Base-by-base conservation (phyloP, 2,113 vertebrate genomes). In the Sorex fumeus region DNA sequence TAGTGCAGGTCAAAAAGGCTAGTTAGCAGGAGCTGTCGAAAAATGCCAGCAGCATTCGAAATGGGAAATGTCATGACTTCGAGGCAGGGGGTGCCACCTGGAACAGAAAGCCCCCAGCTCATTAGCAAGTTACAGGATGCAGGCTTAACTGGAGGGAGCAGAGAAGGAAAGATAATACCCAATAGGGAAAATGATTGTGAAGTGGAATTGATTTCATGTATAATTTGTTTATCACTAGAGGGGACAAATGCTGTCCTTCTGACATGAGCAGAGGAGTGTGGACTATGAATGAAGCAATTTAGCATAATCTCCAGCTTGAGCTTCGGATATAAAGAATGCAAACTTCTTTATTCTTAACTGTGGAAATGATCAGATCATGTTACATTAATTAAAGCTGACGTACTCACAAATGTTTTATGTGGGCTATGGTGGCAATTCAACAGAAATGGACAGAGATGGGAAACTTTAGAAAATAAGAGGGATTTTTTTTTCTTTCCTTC, bases 201-300 rank as follows among this genome's bases (percentile, higher is more conserved):
- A 98, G 97, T 98, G 98, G 98, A 98, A 98, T 98, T 98, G 98
- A 99, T 98, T 98, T 98, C 97, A 98, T 98, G 98, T 98, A 98
- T 98, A 98, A 98, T 98, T 98, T 99, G 98, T 98, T 98, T 98
- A 98, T 98, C 97, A 98, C 98, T 97, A 96, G 98, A 98, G 98
- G 98, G 98, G 98, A 98, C 98, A 98, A 98, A 98, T 97, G 97
- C 97, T 97, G 98, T 98, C 98, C 98, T 97, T 93, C 98, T 98
- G 98, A 98, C 98, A 97, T 92, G 97, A 97, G 98, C 34, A 0
- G 97, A 98, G 98, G 95, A 98, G 98, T 92, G 91, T 97, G 97
- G 98, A 98, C 98, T 98, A 16, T 97, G 98, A 98, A 98, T 98
- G 98, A 98, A 98, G 97, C 95, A 95, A 97, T 84, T 99, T 98